A percentile compares a stretch with the other conserved stretches of the same genome.
Evolutionary conservation across 2,888 invertebrate species (phyloP).

Genomic region (Temnothorax ravouxi): DNA sequence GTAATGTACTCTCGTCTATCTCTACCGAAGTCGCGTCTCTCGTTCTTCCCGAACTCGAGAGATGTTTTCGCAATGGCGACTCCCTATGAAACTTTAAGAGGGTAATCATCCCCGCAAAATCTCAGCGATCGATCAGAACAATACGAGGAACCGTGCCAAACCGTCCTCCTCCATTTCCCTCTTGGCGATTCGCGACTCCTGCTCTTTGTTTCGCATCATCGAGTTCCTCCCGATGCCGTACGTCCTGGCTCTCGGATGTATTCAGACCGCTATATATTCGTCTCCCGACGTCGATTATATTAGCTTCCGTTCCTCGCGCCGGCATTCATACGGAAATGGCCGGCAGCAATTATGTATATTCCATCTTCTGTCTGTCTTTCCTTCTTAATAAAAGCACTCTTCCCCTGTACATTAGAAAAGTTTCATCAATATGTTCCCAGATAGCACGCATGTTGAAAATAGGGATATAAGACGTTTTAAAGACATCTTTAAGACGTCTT

Average conservation of each 20-base stretch:
- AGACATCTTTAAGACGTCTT: no score
- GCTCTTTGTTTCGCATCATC: slow-evolving; percentile 40
- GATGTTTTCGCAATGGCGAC: not conserved
- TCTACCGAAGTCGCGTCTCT: not conserved
- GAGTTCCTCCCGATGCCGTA: not conserved
- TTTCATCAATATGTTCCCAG: no score
- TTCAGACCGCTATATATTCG: slow-evolving; percentile 28
- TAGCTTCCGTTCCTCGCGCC: slow-evolving; percentile 6
- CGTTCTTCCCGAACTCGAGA: not conserved
- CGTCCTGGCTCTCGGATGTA: slow-evolving; percentile 19
- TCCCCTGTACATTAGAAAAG: no score
- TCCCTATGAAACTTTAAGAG: slow-evolving; percentile 22
- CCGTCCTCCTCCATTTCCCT: not conserved
- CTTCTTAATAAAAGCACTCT: no score
- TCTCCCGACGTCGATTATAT: slow-evolving; percentile 18
- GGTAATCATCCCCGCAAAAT: slow-evolving; percentile 39
- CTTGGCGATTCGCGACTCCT: slow-evolving; percentile 19
- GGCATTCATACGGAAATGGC: slow-evolving; percentile 24
- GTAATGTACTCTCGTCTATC: no score
- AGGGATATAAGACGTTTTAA: no score
- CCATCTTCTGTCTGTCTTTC: not conserved
- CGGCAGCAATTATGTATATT: slow-evolving; percentile 26
- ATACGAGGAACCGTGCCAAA: slow-evolving; percentile 21
- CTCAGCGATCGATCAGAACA: slow-evolving; percentile 23
- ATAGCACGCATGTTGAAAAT: no score